Conservation (phyloP, 2,113 vertebrate species). For the Pedetes capensis region DNA sequence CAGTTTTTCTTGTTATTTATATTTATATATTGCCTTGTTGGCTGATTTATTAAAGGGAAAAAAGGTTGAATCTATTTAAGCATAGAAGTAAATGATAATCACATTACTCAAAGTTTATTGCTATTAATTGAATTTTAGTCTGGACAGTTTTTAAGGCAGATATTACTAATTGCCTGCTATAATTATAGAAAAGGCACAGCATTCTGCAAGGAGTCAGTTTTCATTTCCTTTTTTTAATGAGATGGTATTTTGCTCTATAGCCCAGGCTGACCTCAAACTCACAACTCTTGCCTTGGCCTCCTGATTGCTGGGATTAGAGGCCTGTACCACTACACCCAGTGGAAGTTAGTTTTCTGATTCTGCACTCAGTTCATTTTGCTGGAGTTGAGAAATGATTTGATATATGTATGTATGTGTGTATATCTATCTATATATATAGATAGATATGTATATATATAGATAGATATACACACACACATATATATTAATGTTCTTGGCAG, state of each 20-base stretch:
- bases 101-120: background rate
- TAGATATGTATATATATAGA: too few species aligned
- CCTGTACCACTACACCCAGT: too few species aligned
- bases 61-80: background rate
- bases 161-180: background rate
- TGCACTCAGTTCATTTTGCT: background rate
- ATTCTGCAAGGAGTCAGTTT: background rate
- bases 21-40: background rate
- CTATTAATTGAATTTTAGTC: conserved; percentile 12
- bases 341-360: background rate
- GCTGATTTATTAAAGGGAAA: background rate
- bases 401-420: too few species aligned
- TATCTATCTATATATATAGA: too few species aligned
- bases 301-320: too few species aligned
- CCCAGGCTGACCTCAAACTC: too few species aligned
- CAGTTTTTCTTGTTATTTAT: background rate
- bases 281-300: too few species aligned
- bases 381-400: background rate
- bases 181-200: background rate
- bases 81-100: background rate
- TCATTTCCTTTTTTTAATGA: too few species aligned
- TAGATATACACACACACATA: too few species aligned
- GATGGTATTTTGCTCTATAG: too few species aligned
- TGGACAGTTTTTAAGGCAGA: background rate
- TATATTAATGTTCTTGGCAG: background rate